Evolutionary conservation across 2,888 invertebrate species (phyloP).

Genomic region (Tromatobia lineatoria): DNA sequence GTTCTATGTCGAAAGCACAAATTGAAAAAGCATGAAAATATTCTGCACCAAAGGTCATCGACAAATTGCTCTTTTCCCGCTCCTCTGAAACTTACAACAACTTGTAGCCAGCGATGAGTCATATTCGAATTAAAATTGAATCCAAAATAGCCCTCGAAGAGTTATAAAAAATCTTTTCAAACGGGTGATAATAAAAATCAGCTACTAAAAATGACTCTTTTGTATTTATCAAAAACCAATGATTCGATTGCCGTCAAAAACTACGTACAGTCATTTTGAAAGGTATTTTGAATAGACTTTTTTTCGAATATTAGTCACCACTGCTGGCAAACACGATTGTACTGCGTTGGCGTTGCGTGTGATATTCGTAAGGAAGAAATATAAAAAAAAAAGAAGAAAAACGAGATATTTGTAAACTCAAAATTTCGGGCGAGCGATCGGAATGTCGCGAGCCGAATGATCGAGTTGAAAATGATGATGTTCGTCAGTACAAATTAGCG

Average conservation of each 20-base stretch:
- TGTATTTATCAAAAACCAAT: no score
- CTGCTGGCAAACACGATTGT: not conserved
- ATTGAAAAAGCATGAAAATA: conserved; percentile 4
- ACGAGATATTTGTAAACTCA: conserved; percentile 7
- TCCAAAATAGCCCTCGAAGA: no score
- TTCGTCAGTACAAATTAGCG: conserved; percentile 56
- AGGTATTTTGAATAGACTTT: no score
- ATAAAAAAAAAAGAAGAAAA: conserved; percentile 19
- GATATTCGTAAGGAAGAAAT: conserved; percentile 61
- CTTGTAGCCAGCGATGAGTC: not conserved
- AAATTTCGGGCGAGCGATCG: not conserved
- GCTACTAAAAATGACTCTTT: no score
- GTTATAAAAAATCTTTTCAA: no score
- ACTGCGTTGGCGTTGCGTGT: conserved; percentile 27
- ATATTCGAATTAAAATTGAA: no score
- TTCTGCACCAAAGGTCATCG: conserved; percentile 15
- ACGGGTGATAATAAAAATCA: no score
- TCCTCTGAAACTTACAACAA: conserved; percentile 29
- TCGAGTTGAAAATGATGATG: conserved; percentile 40
- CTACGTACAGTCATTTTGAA: no score
- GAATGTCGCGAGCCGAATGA: conserved; percentile 46
- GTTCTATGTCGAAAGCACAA: conserved; percentile 41
- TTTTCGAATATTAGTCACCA: no score
- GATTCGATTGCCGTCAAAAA: no score
- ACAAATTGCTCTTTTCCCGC: not conserved